Percentiles rank a stretch among this genome's conserved stretches.
These are phyloP conservation scores for Marmota monax DNA, from an alignment of 2,113 vertebrate species.

Conservation along the genomic window DNA sequence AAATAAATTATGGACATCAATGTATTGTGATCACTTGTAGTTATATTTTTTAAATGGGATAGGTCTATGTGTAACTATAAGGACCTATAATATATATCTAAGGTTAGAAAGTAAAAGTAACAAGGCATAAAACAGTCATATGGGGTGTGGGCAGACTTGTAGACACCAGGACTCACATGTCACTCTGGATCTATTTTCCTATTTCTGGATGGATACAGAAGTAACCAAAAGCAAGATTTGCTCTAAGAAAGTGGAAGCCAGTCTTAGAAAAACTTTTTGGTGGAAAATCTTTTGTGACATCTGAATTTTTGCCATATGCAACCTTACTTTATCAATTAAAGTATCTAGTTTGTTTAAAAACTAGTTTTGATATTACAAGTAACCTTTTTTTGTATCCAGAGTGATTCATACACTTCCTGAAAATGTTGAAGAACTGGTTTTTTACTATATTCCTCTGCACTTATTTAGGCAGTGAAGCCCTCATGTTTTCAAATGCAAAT, in stretches of 20 bases:
- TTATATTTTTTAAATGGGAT: not conserved
- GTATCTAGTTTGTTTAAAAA: not conserved
- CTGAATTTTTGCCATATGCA: not conserved
- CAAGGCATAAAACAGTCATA: not conserved
- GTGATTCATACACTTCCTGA: not conserved
- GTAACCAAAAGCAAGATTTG: not conserved
- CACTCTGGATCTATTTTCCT: not conserved
- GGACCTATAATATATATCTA: not conserved
- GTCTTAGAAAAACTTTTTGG: not conserved
- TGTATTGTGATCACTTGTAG: not conserved
- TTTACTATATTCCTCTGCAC: not conserved
- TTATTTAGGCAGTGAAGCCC: constrained; percentile 40
- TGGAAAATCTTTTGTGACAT: not conserved
- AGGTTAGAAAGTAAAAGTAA: not conserved
- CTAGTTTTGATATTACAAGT: not conserved
- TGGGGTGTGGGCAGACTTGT: not conserved
- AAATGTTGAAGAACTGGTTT: constrained; percentile 8
- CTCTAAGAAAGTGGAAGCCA: not conserved
- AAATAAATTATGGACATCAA: not conserved
- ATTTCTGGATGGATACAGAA: not conserved
- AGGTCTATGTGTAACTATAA: not conserved
- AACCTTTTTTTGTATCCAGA: not conserved
- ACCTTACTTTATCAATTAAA: constrained; percentile 10
- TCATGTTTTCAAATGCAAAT: constrained; percentile 46
- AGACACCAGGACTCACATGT: not conserved